phyloP scores from a whole-genome alignment of 2,888 invertebrate genomes.

The Chorisops tibialis region DNA sequence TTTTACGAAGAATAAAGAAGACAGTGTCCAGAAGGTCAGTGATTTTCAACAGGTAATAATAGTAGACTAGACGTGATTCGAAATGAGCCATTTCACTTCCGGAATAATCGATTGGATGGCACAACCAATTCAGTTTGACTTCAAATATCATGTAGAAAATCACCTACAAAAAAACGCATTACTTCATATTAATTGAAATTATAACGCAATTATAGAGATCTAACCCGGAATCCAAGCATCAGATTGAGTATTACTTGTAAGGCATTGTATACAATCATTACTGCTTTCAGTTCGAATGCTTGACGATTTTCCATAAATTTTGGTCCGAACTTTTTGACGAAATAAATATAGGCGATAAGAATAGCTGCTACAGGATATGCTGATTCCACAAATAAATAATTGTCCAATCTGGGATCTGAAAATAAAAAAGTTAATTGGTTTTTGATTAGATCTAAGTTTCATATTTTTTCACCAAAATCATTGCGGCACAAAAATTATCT shows the following conservation, averaged over 20 bases:
- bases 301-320: neutral
- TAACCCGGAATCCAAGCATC: neutral
- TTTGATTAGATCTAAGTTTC: no score
- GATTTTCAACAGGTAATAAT: constrained; percentile 60
- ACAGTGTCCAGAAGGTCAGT: constrained; percentile 63
- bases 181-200: no score
- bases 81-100: neutral
- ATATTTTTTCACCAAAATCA: no score
- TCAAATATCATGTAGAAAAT: no score
- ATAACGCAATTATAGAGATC: no score
- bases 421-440: no score
- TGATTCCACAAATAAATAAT: no score
- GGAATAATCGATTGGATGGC: neutral
- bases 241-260: neutral
- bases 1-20: constrained; percentile 66
- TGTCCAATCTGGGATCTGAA: no score
- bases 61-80: constrained; percentile 51
- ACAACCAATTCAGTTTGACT: no score
- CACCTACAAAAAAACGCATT: no score
- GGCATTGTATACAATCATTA: neutral
- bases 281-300: neutral
- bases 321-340: neutral
- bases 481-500: no score
- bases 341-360: neutral
- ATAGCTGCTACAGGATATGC: no score